Conservation (phyloP, 2,113 vertebrate genomes). For the Lophius piscatorius region DNA sequence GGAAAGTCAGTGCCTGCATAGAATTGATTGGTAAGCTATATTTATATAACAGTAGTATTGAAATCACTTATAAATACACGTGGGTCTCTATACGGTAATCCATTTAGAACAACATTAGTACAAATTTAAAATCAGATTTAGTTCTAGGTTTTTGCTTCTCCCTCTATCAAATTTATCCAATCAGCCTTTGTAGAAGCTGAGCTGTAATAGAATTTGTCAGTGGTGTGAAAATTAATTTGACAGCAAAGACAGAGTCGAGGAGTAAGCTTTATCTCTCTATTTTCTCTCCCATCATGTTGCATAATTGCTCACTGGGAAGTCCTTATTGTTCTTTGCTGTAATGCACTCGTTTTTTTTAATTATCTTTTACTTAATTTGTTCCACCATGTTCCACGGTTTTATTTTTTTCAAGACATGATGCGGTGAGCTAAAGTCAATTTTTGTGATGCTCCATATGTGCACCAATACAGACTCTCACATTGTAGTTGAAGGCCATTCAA, state of each 20-base stretch:
- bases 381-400: too few relatives aligned
- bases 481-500: too few relatives aligned
- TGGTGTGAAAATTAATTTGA: conserved; percentile 31
- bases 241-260: conserved; percentile 16
- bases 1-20: background rate
- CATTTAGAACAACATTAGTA: too few relatives aligned
- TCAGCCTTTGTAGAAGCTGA: conserved; percentile 16
- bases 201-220: conserved; percentile 7
- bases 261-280: conserved; percentile 7
- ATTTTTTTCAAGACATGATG: too few relatives aligned
- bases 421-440: too few relatives aligned
- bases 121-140: too few relatives aligned
- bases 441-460: too few relatives aligned
- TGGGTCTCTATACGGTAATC: background rate
- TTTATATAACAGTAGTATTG: too few relatives aligned
- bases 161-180: background rate
- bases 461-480: too few relatives aligned
- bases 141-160: background rate
- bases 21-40: background rate
- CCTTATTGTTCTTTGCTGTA: background rate
- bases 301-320: conserved; percentile 1
- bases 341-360: background rate
- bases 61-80: background rate
- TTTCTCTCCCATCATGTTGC: conserved; percentile 17
- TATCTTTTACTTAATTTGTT: too few relatives aligned